Evolutionary conservation across 2,113 vertebrate genomes (phyloP), one percentile per base, ranked within the genome.

Genomic region (Chelonoidis abingdonii): DNA sequence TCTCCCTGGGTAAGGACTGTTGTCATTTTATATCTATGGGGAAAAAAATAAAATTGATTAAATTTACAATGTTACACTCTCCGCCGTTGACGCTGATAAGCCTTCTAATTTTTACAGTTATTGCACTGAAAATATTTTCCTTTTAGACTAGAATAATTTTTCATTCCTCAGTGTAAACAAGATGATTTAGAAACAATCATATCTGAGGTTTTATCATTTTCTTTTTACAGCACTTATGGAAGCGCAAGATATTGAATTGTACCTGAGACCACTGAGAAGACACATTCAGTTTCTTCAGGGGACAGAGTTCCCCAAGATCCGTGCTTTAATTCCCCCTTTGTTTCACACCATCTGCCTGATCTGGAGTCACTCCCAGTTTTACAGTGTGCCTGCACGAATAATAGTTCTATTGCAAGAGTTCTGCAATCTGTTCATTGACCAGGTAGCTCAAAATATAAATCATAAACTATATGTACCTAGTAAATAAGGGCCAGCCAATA

Each of bases 321-420:
- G 16, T 44, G 44, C 86, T 17, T 96, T 98, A 79, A 98, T 98
- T 3, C 90, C 97, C 22, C 97, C 97, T 3, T 96, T 99, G 27
- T 98, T 99, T 95, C 98, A 99, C 50, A 97, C 97, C 9, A 93
- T 99, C 72, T 98, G 96, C 80, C 98, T 99, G 44, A 98, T 99
- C 88, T 98, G 98, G 98, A 99, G 96, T 80, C 98, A 98, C 88
- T 99, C 98, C 59, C 88, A 86, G 19, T 98, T 97, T 94, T 99
- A 98, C 76, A 98, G 97, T 59, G 97, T 53, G 3, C 98, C 98
- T 38, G 94, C 72, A 14, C 97, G 96, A 88, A 96, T 99, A 5
- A 96, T 98, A 88, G 97, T 98, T 87, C 94, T 99, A 69, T 95
- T 99, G 54, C 98, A 99, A 91, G 98, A 98, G 93, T 98, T 99